A percentile compares a stretch with the other conserved stretches of the same genome.
These are phyloP conservation scores for Stegostoma tigrinum DNA, from an alignment of 2,113 vertebrate genomes.

Conservation along the genomic window DNA sequence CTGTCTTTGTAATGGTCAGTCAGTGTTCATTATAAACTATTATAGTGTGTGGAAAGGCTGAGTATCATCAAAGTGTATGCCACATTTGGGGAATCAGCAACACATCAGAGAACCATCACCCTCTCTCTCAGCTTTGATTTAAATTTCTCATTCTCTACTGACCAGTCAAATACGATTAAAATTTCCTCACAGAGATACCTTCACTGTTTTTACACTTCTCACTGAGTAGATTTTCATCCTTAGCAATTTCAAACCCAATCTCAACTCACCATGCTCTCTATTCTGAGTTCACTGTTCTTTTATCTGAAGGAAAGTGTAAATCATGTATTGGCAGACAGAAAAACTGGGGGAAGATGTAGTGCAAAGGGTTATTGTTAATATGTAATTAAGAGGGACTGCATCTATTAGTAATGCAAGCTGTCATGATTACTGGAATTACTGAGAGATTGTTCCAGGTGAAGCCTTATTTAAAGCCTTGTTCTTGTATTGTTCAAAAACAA, in stretches of 20 bases:
- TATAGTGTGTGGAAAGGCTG: neutral
- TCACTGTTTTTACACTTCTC: neutral
- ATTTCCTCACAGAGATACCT: neutral
- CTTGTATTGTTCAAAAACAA: no score
- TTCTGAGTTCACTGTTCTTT: neutral
- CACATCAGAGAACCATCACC: neutral
- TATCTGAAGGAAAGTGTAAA: neutral
- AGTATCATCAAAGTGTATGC: neutral
- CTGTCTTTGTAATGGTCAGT: neutral
- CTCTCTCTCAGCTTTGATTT: neutral
- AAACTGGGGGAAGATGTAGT: no score
- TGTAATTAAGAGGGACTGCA: no score
- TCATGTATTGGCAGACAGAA: no score
- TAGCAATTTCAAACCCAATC: neutral
- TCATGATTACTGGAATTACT: no score
- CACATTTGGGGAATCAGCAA: neutral
- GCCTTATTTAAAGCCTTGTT: no score
- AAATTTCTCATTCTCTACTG: neutral
- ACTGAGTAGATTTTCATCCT: neutral
- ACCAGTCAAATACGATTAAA: neutral
- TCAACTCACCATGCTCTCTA: neutral
- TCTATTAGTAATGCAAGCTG: no score
- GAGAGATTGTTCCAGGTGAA: no score
- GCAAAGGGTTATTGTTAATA: no score
- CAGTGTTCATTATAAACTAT: neutral